These are phyloP conservation scores for Perizoma affinitatum DNA, from an alignment of 2,888 invertebrate species.

Conservation along the genomic window DNA sequence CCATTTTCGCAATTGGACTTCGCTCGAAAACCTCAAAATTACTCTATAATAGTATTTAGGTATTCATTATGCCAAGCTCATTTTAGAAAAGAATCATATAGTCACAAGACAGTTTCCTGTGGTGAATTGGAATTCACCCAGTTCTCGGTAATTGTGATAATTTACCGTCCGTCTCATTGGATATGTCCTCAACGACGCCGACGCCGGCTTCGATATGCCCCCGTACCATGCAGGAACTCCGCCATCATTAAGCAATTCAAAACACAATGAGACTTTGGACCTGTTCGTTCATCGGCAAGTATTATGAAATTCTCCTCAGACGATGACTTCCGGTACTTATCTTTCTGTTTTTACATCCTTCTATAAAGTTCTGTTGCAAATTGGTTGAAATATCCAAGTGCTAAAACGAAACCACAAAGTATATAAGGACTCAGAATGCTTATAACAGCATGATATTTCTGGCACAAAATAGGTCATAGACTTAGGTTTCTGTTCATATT, in stretches of 20 bases:
- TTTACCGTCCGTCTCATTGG: constrained; percentile 61
- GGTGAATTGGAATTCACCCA: constrained; percentile 49
- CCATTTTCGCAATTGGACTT: too few relatives aligned
- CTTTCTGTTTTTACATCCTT: constrained; percentile 25
- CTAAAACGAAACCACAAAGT: too few relatives aligned
- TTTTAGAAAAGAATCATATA: constrained; percentile 10
- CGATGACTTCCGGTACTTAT: constrained; percentile 2
- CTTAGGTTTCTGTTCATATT: too few relatives aligned
- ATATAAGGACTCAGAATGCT: too few relatives aligned
- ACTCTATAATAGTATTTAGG: too few relatives aligned
- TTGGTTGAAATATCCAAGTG: too few relatives aligned
- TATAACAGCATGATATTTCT: too few relatives aligned
- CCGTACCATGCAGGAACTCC: constrained; percentile 68
- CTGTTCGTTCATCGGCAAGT: constrained; percentile 44
- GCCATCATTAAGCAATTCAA: constrained; percentile 76
- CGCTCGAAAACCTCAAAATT: too few relatives aligned
- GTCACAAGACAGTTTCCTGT: constrained; percentile 55
- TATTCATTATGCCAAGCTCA: too few relatives aligned
- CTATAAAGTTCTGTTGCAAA: background rate
- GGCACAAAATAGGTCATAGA: too few relatives aligned
- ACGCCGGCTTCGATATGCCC: constrained; percentile 64
- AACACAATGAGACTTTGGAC: constrained; percentile 63
- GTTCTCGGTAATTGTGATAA: constrained; percentile 71
- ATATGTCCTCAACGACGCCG: constrained; percentile 61
- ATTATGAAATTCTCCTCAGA: constrained; percentile 35